A percentile compares a stretch with the other conserved stretches of the same genome.
phyloP scores from a whole-genome alignment of 2,888 invertebrate genomes.

The Pachliopta kotzebuea region DNA sequence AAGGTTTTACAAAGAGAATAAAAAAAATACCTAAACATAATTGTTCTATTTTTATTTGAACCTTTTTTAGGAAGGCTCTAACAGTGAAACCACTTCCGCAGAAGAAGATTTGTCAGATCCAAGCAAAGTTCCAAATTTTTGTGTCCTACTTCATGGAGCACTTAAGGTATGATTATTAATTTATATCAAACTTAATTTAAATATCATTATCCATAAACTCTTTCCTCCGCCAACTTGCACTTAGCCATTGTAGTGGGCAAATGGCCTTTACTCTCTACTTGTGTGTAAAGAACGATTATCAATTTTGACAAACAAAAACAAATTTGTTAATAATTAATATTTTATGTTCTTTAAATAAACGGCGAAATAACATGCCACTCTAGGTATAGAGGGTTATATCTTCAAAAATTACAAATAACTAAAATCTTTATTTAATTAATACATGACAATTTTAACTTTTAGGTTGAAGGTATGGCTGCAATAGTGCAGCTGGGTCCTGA shows the following conservation, averaged over 20 bases:
- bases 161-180: constrained; percentile 81
- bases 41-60: constrained; percentile 6
- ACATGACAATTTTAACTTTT: not conserved
- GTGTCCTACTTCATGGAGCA: constrained; percentile 95
- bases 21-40: too few species aligned
- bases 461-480: constrained; percentile 95
- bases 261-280: too few species aligned
- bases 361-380: too few species aligned
- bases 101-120: constrained; percentile 83
- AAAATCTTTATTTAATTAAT: too few species aligned
- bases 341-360: too few species aligned
- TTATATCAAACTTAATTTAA: not conserved
- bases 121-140: constrained; percentile 92
- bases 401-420: not conserved
- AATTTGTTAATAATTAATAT: too few species aligned
- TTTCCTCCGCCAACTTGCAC: too few species aligned
- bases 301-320: too few species aligned
- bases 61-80: constrained; percentile 58
- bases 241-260: too few species aligned
- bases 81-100: constrained; percentile 60
- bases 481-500: constrained; percentile 90
- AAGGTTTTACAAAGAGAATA: too few species aligned
- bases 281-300: too few species aligned
- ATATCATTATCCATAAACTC: not conserved
- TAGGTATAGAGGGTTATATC: too few species aligned